Base-by-base conservation (phyloP, 2,888 invertebrate genomes). In the Amphimallon solstitiale region DNA sequence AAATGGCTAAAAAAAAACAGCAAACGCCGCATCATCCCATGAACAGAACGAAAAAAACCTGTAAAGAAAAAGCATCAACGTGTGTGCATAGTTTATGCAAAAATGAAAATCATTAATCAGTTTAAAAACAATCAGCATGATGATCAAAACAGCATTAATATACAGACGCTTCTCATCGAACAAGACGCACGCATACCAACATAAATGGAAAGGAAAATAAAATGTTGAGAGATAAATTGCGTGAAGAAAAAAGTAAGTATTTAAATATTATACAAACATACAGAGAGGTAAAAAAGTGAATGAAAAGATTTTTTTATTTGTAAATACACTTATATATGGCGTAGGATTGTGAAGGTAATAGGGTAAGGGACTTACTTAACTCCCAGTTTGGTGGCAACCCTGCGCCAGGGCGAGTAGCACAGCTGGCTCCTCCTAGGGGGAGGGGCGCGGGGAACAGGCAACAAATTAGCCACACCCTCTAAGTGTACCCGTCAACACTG, bases 321-420 rank as follows among this genome's bases (percentile, higher is more conserved):
- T 63, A 62, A 17, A 65, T 56, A n/a, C n/a, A n/a, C n/a, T 60
- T 51, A 48, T 48, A 56, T 54, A 65, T 48, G 54, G 64, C 64
- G n/a, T 38, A 67, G 68, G 46, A 71, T 40, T 71, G 74, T 71
- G 71, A 72, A 77, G 77, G 78, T 75, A 73, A 80, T 81, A 79
- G 78, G 67, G 70, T 74, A 71, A 73, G 83, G 84, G 83, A 94
- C 94, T 93, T 93, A 94, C 94, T 94, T 93, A 86, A 95, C 94
- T 90, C 94, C 94, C 83, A 94, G 92, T 86, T 94, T 94, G 86
- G 92, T 93, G 84, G 94, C 94, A 84, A 94, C 94, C 85, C 94
- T 91, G 82, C 93, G 92, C 94, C 94, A 95, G 86, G 94, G 94
- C 83, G 92, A 92, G 88, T 92, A 92, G 89, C 92, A 91, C 87